Evolutionary conservation across 2,888 invertebrate genomes (phyloP), one percentile per base, ranked within the genome.

Genomic region (Spicauda simplicius): DNA sequence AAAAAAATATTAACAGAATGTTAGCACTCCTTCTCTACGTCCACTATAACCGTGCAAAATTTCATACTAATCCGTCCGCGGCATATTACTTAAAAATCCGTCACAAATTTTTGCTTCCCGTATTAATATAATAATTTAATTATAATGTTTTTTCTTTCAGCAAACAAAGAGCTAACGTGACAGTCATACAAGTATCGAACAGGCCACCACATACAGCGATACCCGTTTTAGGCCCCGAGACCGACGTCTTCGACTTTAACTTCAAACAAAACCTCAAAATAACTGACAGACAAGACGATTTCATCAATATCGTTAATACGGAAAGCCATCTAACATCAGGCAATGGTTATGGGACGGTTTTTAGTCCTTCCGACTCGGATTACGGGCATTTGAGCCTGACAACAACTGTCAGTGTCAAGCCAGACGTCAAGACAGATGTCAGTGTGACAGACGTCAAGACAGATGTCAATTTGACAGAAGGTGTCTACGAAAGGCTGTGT

Each of bases 171-270:
- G 86, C 94, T 0, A 95, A 95, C 71, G 86, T 95, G 41, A 95
- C 95, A 25, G 95, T 95, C 0, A 95, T 95, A n/a, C 90, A 95
- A 87, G 94, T 95, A 0, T 94, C 94, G 0, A 94, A 94, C 53
- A 90, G 89, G 41, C 86, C 91, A 0, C 92, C 92, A 0, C 91
- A 91, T 76, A 91, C 92, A 0, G 92, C 92, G 0, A 92, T 91
- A 25, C 91, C 91, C 0, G 82, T 91, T 0, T 66, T 91, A 16
- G 87, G 89, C 0, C 77, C 83, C 0, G 88, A 88, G 58, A 82
- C 82, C 0, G 78, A 88, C 45, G 75, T 91, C 0, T 93, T 93
- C 72, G 80, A 90, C 66, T 93, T 92, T 56, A 83, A 87, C 12
- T 86, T 91, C 69, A 83, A 86, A 75, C 82, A 76, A 61, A 81